Evolutionary conservation across 2,113 vertebrate species (phyloP).

Genomic region (Erinaceus europaeus): DNA sequence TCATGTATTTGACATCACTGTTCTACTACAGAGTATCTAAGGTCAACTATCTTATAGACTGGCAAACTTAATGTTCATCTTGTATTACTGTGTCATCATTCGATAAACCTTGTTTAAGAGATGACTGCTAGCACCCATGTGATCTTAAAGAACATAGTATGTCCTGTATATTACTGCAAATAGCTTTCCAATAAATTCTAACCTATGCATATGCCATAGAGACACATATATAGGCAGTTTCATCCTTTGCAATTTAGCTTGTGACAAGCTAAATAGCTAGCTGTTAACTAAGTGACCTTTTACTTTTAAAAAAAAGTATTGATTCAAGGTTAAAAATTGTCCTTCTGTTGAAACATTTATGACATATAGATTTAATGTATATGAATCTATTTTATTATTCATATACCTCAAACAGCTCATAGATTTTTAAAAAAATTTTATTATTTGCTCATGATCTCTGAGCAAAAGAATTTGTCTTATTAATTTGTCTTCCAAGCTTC

Average conservation of each 20-base stretch:
- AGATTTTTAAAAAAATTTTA: neutral
- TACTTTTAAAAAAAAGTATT: conserved; percentile 18
- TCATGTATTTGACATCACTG: neutral
- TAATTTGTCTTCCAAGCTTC: neutral
- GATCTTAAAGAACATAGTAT: neutral
- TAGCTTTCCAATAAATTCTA: neutral
- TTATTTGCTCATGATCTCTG: conserved; percentile 12
- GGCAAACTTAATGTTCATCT: neutral
- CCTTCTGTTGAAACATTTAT: conserved; percentile 59
- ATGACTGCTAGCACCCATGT: neutral
- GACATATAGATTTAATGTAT: conserved; percentile 40
- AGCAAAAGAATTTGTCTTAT: neutral
- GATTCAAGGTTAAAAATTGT: neutral
- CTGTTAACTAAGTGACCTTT: conserved; percentile 25
- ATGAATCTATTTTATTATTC: conserved; percentile 42
- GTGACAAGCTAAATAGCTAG: conserved; percentile 33
- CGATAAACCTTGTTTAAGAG: neutral
- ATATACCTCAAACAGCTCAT: neutral
- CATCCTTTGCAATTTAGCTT: neutral
- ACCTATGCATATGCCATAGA: neutral
- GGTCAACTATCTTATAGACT: neutral
- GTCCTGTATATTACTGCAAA: neutral
- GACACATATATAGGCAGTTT: too few species aligned
- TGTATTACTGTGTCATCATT: neutral
- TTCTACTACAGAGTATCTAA: accelerated